These are phyloP conservation scores for Ptilodon capucinus DNA, from an alignment of 2,888 invertebrate genomes.

Conservation along the genomic window DNA sequence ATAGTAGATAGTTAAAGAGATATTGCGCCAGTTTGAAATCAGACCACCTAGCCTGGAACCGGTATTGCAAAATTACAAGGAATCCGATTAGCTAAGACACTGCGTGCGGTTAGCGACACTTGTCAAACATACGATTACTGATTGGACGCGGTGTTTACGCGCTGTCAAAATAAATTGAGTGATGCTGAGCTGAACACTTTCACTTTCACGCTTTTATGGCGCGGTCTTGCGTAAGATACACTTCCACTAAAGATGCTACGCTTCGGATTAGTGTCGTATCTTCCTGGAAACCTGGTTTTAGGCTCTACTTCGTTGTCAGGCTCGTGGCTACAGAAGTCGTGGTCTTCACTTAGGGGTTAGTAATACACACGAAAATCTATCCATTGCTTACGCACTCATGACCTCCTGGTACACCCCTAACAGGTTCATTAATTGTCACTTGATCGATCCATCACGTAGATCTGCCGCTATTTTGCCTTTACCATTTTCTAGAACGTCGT, in stretches of 20 bases:
- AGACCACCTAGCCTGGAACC: conserved; percentile 1
- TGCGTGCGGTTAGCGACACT: neutral
- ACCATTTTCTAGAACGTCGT: too few relatives aligned
- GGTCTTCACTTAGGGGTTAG: too few relatives aligned
- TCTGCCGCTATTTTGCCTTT: too few relatives aligned
- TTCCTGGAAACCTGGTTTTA: too few relatives aligned
- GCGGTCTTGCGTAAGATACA: conserved; percentile 44
- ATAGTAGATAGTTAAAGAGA: neutral
- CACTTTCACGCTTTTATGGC: conserved; percentile 57
- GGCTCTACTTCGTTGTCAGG: too few relatives aligned
- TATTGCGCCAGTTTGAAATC: neutral
- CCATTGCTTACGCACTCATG: too few relatives aligned
- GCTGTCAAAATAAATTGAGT: conserved; percentile 45
- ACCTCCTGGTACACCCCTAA: too few relatives aligned
- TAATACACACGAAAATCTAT: too few relatives aligned
- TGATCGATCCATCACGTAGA: too few relatives aligned
- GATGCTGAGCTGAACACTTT: conserved; percentile 44
- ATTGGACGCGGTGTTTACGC: conserved; percentile 25
- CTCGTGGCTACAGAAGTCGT: too few relatives aligned
- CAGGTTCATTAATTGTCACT: too few relatives aligned
- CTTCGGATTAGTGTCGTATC: too few relatives aligned
- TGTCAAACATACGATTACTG: neutral
- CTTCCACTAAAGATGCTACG: conserved; percentile 17
- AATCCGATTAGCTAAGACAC: neutral
- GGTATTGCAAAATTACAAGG: conserved; percentile 17